Percentiles rank a stretch among this genome's conserved stretches.
Evolutionary conservation across 2,797 vertebrate genomes (phyloP).

Genomic region (Heliangelus exortis): DNA sequence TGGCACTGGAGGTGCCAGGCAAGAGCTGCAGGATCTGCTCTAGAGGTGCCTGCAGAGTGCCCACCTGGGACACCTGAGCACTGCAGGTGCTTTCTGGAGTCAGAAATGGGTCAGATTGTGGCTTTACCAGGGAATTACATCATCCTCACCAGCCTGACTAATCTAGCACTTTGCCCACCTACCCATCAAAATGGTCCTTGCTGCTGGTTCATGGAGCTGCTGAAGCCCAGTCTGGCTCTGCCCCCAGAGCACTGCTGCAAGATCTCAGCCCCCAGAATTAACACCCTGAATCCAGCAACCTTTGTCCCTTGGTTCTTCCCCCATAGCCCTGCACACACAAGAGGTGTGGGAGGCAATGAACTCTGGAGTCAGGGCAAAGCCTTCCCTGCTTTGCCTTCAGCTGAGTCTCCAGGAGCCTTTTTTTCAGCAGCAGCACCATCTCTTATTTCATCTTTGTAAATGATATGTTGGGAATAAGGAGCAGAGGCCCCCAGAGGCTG

Average conservation of each 20-base stretch:
- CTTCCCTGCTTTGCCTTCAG: neutral
- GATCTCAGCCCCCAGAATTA: neutral
- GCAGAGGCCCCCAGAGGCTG: neutral
- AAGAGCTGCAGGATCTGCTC: neutral
- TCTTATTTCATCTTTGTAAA: neutral
- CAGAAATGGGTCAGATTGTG: neutral
- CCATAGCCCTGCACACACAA: neutral
- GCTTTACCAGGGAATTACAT: neutral
- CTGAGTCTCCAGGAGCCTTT: neutral
- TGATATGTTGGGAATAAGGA: neutral
- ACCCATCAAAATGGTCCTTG: neutral
- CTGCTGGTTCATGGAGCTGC: neutral
- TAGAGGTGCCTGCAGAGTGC: neutral
- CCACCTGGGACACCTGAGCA: neutral
- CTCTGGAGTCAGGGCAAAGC: neutral
- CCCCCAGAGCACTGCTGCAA: neutral
- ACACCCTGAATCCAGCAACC: neutral
- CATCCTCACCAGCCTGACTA: neutral
- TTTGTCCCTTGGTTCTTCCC: neutral
- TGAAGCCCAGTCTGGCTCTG: neutral
- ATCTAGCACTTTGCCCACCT: neutral
- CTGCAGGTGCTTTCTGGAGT: no score
- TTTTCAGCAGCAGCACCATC: neutral
- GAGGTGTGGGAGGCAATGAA: neutral
- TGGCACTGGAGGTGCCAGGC: neutral